Evolutionary conservation across 2,888 invertebrate species (phyloP).

Genomic region (Agonopterix alstromeriana): DNA sequence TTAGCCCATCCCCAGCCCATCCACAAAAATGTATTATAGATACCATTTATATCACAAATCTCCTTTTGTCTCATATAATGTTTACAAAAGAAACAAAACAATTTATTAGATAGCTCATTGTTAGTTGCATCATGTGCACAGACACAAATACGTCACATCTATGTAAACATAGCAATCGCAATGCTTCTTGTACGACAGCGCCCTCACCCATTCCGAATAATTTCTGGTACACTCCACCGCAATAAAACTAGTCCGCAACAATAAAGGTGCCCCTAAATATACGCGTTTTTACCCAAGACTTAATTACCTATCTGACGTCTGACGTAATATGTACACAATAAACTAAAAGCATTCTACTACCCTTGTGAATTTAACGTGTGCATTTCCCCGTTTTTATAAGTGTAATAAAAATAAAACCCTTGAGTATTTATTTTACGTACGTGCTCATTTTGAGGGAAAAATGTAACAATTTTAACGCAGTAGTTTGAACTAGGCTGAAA

Average conservation of each 20-base stretch:
- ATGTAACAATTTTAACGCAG: not conserved
- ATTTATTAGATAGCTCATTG: no score
- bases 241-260: constrained; percentile 9
- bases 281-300: constrained; percentile 4
- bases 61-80: no score
- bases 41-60: no score
- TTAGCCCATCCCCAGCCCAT: no score
- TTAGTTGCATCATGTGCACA: no score
- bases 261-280: constrained; percentile 9
- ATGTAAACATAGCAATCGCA: no score
- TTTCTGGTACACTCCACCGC: constrained; percentile 9
- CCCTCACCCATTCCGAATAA: constrained; percentile 3
- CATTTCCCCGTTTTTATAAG: not conserved
- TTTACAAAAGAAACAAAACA: no score
- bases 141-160: no score
- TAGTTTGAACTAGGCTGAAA: not conserved
- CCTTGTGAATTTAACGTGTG: not conserved
- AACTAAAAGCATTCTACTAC: not conserved
- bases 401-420: not conserved
- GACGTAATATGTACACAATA: not conserved
- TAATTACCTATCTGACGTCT: not conserved
- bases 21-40: no score
- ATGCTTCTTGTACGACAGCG: no score
- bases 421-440: not conserved
- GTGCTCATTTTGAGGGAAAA: not conserved